Evolutionary conservation across 1,140 invertebrate species (phyloP), one percentile per base, ranked within the genome.

Genomic region (Mylabris phalerata): DNA sequence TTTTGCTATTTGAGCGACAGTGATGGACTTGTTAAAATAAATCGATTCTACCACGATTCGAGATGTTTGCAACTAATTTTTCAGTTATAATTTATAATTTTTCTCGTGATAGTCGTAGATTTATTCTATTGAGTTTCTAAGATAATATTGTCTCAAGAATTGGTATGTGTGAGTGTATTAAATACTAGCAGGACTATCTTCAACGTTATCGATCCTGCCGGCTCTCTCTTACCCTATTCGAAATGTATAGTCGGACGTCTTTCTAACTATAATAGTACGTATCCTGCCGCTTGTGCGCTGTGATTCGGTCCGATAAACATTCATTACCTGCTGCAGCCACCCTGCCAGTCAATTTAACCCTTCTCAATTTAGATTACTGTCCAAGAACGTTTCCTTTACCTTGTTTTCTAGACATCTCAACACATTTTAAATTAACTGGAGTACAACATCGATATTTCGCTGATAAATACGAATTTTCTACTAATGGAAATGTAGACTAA

Each of bases 291-390:
- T 57, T 49, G 55, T 11, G 55, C 55, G 64, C 67, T 51, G 61
- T 63, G 65, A 69, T 69, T 69, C 65, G 57, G 57, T 50, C 60
- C 67, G 62, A 69, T 69, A 69, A 69, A 69, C 67, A 69, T 69
- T 69, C 67, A 69, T 69, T 69, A 69, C 65, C 65, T 69, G 61
- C 61, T 56, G 42, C 45, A 45, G 39, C 56, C 42, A 24, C 55
- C 57, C 60, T 57, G 55, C 61, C 61, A 67, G 55, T 69, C 65
- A 67, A 69, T 69, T 69, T 69, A 69, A 65, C 65, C 65, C 65
- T 56, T 61, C 67, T 67, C 67, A 67, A 69, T 69, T 69, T 67
- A 67, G 65, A 69, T 69, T 69, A 69, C 65, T 65, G 66, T 65
- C 66, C 66, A 60, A 64, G 45, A 63, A 46, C 57, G 57, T 56